Percentiles rank a stretch among this genome's conserved stretches.
Conservation (phyloP, 2,888 invertebrate species). For the Selenia dentaria region DNA sequence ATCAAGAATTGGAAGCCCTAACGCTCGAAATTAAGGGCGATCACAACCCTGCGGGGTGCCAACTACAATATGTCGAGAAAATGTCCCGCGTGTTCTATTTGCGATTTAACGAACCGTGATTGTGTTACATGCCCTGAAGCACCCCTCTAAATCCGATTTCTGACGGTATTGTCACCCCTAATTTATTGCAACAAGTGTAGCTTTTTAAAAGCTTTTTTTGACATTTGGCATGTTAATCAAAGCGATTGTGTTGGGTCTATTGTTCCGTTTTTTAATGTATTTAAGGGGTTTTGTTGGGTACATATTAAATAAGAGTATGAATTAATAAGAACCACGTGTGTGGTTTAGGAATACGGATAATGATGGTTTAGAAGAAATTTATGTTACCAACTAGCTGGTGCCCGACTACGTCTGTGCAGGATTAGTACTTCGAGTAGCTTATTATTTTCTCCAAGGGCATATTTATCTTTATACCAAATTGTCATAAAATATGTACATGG, state of each 20-base stretch:
- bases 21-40: slow-evolving; percentile 42
- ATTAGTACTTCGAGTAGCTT: no score
- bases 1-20: slow-evolving; percentile 15
- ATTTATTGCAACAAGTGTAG: slow-evolving; percentile 58
- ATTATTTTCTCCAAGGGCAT: no score
- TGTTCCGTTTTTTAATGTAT: slow-evolving; percentile 1
- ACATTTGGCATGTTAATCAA: slow-evolving; percentile 33
- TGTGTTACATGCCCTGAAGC: slow-evolving; percentile 52
- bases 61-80: slow-evolving; percentile 56
- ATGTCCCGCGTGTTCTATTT: slow-evolving; percentile 55
- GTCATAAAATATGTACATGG: no score
- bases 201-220: slow-evolving; percentile 14
- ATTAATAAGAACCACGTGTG: slow-evolving; percentile 10
- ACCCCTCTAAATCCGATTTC: slow-evolving; percentile 70
- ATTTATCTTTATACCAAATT: no score
- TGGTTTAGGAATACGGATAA: background rate
- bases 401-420: no score
- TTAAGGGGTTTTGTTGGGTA: slow-evolving; percentile 9
- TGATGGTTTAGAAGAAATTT: background rate
- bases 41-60: slow-evolving; percentile 49
- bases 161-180: slow-evolving; percentile 57
- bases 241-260: slow-evolving; percentile 9
- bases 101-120: slow-evolving; percentile 77
- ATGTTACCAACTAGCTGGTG: no score
- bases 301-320: background rate